Percentiles rank a stretch among this genome's conserved stretches.
phyloP scores from a whole-genome alignment of 2,797 vertebrate species.

The Pipistrellus kuhlii region DNA sequence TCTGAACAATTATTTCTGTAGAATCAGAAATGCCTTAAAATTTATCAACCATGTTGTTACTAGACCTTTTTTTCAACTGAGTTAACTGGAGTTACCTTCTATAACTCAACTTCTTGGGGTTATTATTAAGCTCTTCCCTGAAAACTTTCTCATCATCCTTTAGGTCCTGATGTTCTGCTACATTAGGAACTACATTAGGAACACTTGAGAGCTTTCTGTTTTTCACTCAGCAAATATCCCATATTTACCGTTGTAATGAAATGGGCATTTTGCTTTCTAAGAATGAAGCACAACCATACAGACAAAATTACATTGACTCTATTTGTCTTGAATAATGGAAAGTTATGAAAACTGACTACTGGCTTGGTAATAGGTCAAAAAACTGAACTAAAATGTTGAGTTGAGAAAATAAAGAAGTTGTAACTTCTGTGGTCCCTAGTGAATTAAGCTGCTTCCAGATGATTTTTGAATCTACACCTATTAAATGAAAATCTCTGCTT shows the following conservation, averaged over 20 bases:
- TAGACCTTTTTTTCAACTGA: slow-evolving; percentile 10
- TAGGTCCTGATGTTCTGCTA: background rate
- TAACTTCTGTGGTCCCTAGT: background rate
- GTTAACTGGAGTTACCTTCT: background rate
- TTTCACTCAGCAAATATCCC: slow-evolving; percentile 26
- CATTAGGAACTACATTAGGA: background rate
- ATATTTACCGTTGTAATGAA: background rate
- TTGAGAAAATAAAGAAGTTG: background rate
- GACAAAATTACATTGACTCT: background rate
- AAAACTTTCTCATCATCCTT: background rate
- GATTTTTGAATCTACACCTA: slow-evolving; percentile 41
- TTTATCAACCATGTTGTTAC: background rate
- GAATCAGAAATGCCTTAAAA: slow-evolving; percentile 11
- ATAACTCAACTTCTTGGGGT: background rate
- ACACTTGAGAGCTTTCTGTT: background rate
- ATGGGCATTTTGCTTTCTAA: background rate
- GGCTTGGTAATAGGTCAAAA: slow-evolving; percentile 53
- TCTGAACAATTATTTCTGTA: background rate
- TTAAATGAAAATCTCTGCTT: slow-evolving; percentile 61
- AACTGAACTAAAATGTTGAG: background rate
- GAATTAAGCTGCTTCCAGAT: slow-evolving; percentile 45
- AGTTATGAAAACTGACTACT: slow-evolving; percentile 47
- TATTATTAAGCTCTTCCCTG: background rate
- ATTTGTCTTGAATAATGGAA: slow-evolving; percentile 38
- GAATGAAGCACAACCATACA: background rate